These are phyloP conservation scores for Pyrocoelia pectoralis DNA, from an alignment of 2,888 invertebrate genomes.

Conservation along the genomic window DNA sequence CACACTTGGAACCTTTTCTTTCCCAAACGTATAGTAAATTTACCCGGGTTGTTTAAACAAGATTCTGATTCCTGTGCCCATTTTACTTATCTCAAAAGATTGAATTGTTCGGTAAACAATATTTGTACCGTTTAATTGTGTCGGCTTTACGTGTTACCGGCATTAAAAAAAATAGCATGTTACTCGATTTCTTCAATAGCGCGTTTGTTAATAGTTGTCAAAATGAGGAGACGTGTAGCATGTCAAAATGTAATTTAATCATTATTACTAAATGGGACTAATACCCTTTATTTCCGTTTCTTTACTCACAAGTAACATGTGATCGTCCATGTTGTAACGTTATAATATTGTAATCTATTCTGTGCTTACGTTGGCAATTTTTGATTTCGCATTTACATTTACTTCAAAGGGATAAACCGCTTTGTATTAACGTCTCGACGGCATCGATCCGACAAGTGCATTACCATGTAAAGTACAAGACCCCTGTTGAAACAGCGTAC, in stretches of 20 bases:
- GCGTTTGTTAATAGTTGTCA: too few relatives aligned
- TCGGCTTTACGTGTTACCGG: constrained; percentile 9
- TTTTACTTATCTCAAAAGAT: not conserved
- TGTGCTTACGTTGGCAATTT: not conserved
- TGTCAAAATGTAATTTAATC: constrained; percentile 18
- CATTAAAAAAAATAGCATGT: constrained; percentile 31
- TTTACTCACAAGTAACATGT: not conserved
- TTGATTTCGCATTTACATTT: not conserved
- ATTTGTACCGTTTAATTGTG: too few relatives aligned
- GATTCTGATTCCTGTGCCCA: not conserved
- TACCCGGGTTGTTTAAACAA: not conserved
- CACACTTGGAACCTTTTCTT: not conserved
- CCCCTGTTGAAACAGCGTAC: constrained; percentile 22
- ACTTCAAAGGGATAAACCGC: constrained; percentile 16
- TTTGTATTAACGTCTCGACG: constrained; percentile 39
- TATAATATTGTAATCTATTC: not conserved
- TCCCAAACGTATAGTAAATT: not conserved
- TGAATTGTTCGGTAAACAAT: too few relatives aligned
- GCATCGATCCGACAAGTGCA: constrained; percentile 42
- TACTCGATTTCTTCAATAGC: constrained; percentile 10
- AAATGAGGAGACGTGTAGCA: constrained; percentile 10
- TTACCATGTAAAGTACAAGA: constrained; percentile 42
- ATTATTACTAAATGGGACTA: not conserved
- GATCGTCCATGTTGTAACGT: not conserved
- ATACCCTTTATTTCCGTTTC: not conserved